These are phyloP conservation scores for Coregonus suidteri DNA, from an alignment of 2,797 vertebrate genomes.

Conservation along the genomic window DNA sequence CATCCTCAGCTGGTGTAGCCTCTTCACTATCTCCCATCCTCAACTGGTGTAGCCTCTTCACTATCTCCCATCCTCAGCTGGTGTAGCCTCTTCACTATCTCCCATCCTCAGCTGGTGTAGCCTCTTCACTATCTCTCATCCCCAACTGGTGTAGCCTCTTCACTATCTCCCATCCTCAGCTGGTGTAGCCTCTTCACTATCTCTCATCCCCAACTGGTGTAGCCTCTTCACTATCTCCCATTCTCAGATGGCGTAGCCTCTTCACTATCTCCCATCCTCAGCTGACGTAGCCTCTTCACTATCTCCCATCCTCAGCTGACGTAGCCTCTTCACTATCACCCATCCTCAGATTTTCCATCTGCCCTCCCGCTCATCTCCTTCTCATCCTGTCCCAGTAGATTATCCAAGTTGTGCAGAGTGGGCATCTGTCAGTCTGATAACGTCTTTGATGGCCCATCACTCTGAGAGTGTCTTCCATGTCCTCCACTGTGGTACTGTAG, in stretches of 20 bases:
- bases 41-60: not conserved
- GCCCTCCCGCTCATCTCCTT: conserved; percentile 2
- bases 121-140: too few species aligned
- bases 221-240: too few species aligned
- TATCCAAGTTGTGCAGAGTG: not conserved
- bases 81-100: not conserved
- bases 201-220: too few species aligned
- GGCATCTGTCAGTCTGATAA: not conserved
- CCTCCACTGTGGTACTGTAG: not conserved
- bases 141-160: too few species aligned
- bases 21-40: not conserved
- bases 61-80: not conserved
- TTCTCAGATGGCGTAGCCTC: not conserved
- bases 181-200: too few species aligned
- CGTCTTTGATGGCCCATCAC: conserved; percentile 7
- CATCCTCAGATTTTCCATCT: not conserved
- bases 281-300: not conserved
- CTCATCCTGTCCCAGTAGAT: not conserved
- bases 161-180: too few species aligned
- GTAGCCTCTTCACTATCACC: not conserved
- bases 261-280: not conserved
- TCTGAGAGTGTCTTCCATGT: not conserved
- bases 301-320: not conserved
- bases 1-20: not conserved
- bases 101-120: not conserved